Conservation (phyloP, 2,797 vertebrate species). For the Euthynnus affinis region DNA sequence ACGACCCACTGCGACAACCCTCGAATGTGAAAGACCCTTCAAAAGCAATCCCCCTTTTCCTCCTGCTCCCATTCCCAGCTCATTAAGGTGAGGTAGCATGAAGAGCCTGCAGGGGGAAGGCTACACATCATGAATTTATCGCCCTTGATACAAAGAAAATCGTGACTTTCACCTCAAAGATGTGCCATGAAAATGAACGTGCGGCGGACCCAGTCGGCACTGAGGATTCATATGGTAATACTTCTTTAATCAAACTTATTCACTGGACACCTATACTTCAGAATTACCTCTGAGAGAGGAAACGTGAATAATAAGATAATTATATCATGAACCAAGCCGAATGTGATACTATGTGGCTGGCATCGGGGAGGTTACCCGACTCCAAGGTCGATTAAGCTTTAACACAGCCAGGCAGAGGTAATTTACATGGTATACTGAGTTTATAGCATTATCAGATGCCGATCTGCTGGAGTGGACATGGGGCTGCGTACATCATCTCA, state of each 20-base stretch:
- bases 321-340: slow-evolving; percentile 37
- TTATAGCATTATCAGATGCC: slow-evolving; percentile 55
- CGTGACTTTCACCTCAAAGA: slow-evolving; percentile 67
- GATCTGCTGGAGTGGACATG: slow-evolving; percentile 49
- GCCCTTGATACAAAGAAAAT: slow-evolving; percentile 71
- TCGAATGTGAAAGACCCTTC: slow-evolving; percentile 68
- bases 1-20: slow-evolving; percentile 64
- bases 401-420: slow-evolving; percentile 47
- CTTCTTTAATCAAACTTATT: slow-evolving; percentile 61
- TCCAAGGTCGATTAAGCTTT: slow-evolving; percentile 65
- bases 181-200: slow-evolving; percentile 36
- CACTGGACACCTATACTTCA: slow-evolving; percentile 46
- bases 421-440: slow-evolving; percentile 62
- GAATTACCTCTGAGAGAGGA: slow-evolving; percentile 44
- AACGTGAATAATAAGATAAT: slow-evolving; percentile 67
- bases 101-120: slow-evolving; percentile 65
- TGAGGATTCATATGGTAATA: slow-evolving; percentile 66
- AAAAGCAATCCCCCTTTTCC: slow-evolving; percentile 54
- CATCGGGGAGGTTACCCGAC: slow-evolving; percentile 42
- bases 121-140: slow-evolving; percentile 77
- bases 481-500: slow-evolving; percentile 34
- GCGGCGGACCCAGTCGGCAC: neutral
- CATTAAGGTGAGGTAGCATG: slow-evolving; percentile 73
- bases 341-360: slow-evolving; percentile 27
- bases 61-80: slow-evolving; percentile 57